Conservation (phyloP, 2,888 invertebrate genomes). For the Lydus trimaculatus region DNA sequence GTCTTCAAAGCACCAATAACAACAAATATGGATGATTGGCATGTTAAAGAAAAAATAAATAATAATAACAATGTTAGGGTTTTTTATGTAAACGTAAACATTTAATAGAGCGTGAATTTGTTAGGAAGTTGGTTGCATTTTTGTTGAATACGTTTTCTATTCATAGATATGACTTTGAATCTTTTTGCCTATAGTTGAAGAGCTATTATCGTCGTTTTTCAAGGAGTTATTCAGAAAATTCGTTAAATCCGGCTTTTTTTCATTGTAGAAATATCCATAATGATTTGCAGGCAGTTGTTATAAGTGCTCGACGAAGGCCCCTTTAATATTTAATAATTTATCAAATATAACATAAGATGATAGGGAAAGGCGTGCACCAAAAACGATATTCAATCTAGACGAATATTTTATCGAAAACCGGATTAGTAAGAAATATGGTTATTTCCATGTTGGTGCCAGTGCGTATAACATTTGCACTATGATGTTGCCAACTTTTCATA, state of each 20-base stretch:
- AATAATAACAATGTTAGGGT: conserved; percentile 10
- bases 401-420: conserved; percentile 44
- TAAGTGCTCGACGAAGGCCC: too few species aligned
- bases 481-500: conserved; percentile 43
- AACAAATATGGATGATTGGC: conserved; percentile 8
- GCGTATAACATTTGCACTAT: conserved; percentile 50
- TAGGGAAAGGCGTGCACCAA: not conserved
- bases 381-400: conserved; percentile 32
- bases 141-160: conserved; percentile 23
- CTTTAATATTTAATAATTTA: too few species aligned
- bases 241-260: conserved; percentile 16
- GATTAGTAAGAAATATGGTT: conserved; percentile 51
- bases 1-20: conserved; percentile 19
- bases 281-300: not conserved
- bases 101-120: conserved; percentile 22
- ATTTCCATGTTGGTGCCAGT: conserved; percentile 50
- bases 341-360: not conserved
- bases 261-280: conserved; percentile 18
- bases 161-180: conserved; percentile 22
- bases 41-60: not conserved
- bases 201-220: conserved; percentile 22
- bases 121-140: conserved; percentile 23
- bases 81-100: conserved; percentile 21
- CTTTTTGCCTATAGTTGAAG: not conserved
- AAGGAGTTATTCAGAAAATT: not conserved